These are phyloP conservation scores for Bombus terrestris DNA, from an alignment of 1,140 invertebrate species.

Conservation along the genomic window DNA sequence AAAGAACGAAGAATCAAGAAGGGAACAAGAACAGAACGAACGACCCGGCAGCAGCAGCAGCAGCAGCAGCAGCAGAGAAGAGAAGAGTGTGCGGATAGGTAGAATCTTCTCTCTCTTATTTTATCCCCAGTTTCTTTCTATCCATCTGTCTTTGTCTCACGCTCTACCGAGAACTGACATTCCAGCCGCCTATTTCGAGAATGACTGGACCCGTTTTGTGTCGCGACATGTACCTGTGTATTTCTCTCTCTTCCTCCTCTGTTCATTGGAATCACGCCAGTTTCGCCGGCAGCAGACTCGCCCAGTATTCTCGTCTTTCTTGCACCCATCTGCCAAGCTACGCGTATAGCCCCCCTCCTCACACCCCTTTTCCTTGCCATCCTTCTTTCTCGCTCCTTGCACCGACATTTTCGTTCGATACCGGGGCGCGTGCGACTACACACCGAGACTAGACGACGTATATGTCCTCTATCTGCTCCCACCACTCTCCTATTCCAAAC, in stretches of 20 bases:
- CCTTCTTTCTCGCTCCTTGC: slow-evolving; percentile 39
- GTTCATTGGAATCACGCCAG: slow-evolving; percentile 63
- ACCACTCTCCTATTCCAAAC: background rate
- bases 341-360: background rate
- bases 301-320: slow-evolving; percentile 1
- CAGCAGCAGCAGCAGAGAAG: background rate
- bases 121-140: background rate
- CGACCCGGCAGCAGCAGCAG: background rate
- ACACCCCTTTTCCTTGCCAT: slow-evolving; percentile 4
- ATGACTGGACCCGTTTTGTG: slow-evolving; percentile 63
- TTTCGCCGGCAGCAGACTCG: slow-evolving; percentile 46
- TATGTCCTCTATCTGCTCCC: background rate
- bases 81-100: background rate
- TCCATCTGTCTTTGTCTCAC: background rate
- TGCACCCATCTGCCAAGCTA: background rate
- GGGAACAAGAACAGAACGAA: background rate
- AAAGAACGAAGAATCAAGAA: slow-evolving; percentile 27
- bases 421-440: slow-evolving; percentile 19
- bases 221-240: slow-evolving; percentile 51
- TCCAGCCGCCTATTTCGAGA: slow-evolving; percentile 68
- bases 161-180: slow-evolving; percentile 43
- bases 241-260: slow-evolving; percentile 19
- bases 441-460: slow-evolving; percentile 7
- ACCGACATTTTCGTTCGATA: slow-evolving; percentile 60
- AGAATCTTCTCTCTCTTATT: background rate